Evolutionary conservation across 23 tunicate species (phyloP).

Genomic region (Diplosoma virens): DNA sequence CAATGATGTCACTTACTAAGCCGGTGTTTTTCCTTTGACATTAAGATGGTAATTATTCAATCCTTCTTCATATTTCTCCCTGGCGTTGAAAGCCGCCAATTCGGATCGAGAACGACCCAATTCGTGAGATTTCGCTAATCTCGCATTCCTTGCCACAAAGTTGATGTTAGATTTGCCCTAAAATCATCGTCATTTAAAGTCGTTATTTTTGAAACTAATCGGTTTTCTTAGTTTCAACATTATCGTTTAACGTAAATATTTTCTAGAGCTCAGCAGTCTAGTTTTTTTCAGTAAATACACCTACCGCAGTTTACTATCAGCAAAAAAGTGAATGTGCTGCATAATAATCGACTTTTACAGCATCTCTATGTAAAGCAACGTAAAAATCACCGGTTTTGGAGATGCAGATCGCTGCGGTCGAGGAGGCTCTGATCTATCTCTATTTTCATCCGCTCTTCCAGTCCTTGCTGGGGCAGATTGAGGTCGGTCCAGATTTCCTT

Average conservation of each 20-base stretch:
- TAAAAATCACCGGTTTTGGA: conserved; percentile 48
- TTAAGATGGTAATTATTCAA: conserved; percentile 55
- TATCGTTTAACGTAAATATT: no score
- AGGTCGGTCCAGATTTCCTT: conserved; percentile 37
- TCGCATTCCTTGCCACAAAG: conserved; percentile 93
- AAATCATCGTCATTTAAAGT: no score
- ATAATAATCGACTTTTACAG: no score
- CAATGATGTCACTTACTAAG: conserved; percentile 89
- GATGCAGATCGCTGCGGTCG: conserved; percentile 27
- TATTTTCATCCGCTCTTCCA: not conserved
- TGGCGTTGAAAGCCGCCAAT: conserved; percentile 38
- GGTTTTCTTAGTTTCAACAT: no score
- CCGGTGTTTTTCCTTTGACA: conserved; percentile 88
- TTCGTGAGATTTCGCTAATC: conserved; percentile 70
- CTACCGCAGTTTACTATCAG: no score
- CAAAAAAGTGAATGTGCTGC: no score
- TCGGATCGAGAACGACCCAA: conserved; percentile 66
- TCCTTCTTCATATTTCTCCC: conserved; percentile 52
- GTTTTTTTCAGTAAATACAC: no score
- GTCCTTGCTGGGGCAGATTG: conserved; percentile 72
- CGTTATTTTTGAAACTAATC: no score
- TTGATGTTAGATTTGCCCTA: conserved; percentile 32
- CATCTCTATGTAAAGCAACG: no score
- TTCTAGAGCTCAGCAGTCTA: no score
- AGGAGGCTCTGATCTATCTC: not conserved